Base-by-base conservation (phyloP, 2,888 invertebrate genomes). In the Aspidapion aeneum region DNA sequence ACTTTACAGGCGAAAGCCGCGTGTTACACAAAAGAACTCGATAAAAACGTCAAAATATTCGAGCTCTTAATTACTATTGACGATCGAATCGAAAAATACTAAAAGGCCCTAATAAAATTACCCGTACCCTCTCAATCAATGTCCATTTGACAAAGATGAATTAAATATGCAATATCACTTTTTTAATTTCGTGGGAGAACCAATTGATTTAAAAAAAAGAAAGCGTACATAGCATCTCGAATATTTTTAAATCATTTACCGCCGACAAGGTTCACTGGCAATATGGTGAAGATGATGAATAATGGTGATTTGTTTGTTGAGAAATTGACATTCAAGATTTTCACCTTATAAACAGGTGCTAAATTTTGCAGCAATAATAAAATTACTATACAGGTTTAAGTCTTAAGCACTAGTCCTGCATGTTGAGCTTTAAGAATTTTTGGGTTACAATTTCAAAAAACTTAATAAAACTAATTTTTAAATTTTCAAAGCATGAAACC, bases 81-180 rank as follows among this genome's bases (percentile, higher is more conserved):
- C 35, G 35, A 7, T 35, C 35, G 35, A 35, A 35, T 35, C 12
- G 35, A 35, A 35, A 35, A 35, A 35, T 7, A 35, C 35, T 12
- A 35, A 35, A 35, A 7, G 5, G 5, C 35, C 12, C 35, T 58
- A 58, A 50, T 51, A 58, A 58, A 58, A 56, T 51, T 58, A 21
- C 21, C 57, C 21, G 52, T 21, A 58, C 21, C 18, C 63, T 58
- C 60, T 62, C 63, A 58, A 66, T 62, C 63, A 58, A 52, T 64
- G 63, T 63, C 66, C 56, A 55, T 49, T 49, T 61, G 64, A 64
- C 67, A 65, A 67, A 65, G 67, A 65, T 65, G 60, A 63, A 67
- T 65, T 62, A 61, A 65, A 67, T 62, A 62, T 63, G 66, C 63
- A 50, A 58, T 66, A 66, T 64, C 63, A 66, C 58, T 64, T 62